Conservation (phyloP, 2,888 invertebrate species). For the Flexamia atlantica region DNA sequence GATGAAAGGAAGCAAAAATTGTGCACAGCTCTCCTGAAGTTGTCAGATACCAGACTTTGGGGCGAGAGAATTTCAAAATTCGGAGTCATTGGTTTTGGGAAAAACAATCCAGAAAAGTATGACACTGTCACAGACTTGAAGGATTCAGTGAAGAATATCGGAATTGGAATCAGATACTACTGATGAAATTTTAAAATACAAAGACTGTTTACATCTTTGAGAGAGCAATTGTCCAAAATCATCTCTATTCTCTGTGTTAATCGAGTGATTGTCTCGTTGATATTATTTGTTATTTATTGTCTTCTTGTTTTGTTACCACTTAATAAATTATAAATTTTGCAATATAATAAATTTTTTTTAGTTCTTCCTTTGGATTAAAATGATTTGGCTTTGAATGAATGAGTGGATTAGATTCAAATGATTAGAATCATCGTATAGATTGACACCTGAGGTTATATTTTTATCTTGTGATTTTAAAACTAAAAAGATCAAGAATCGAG, state of each 20-base stretch:
- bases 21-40: constrained; percentile 74
- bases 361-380: too few species aligned
- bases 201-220: not conserved
- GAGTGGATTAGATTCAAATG: too few species aligned
- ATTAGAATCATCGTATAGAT: too few species aligned
- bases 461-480: too few species aligned
- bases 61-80: constrained; percentile 76
- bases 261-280: too few species aligned
- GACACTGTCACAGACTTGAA: constrained; percentile 77
- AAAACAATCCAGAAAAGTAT: constrained; percentile 76
- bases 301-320: not conserved
- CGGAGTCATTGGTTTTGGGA: constrained; percentile 76
- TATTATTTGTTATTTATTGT: not conserved
- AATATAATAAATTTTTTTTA: not conserved
- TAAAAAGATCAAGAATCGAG: too few species aligned
- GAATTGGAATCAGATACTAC: constrained; percentile 78
- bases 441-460: too few species aligned
- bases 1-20: constrained; percentile 75
- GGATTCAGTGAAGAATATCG: constrained; percentile 76
- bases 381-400: too few species aligned
- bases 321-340: not conserved
- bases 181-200: constrained; percentile 72
- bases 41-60: constrained; percentile 73
- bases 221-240: not conserved
- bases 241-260: too few species aligned